Evolutionary conservation across 2,797 vertebrate genomes (phyloP).

Genomic region (Ptychobarbus kaznakovi): DNA sequence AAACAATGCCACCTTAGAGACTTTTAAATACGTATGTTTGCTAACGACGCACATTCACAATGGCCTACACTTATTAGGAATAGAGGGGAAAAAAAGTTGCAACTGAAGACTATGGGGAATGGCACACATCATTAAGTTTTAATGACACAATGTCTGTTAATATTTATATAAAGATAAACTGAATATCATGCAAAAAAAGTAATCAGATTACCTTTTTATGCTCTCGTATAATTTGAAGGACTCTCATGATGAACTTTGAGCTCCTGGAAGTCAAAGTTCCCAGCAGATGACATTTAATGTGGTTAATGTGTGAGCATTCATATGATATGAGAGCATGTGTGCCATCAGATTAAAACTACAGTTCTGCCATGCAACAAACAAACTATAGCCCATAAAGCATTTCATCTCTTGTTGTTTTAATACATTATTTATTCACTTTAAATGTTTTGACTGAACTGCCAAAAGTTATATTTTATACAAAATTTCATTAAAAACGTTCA

Average conservation of each 20-base stretch:
- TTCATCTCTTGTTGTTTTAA: not conserved
- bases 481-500: not conserved
- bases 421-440: not conserved
- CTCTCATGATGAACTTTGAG: not conserved
- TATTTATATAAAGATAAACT: not conserved
- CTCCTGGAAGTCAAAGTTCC: not conserved
- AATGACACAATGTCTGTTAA: not conserved
- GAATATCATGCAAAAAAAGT: not conserved
- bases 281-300: not conserved
- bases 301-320: not conserved
- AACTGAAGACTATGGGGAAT: slow-evolving; percentile 24
- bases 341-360: not conserved
- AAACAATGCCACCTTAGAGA: not conserved
- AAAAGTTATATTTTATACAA: not conserved
- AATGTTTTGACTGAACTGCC: not conserved
- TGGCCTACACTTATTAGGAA: not conserved
- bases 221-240: not conserved
- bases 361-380: not conserved
- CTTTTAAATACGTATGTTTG: not conserved
- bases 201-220: not conserved
- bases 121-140: not conserved
- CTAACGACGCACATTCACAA: not conserved
- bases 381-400: not conserved
- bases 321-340: not conserved
- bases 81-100: not conserved